These are phyloP conservation scores for Pardosa pseudoannulata DNA, from an alignment of 2,888 invertebrate genomes.

Conservation along the genomic window DNA sequence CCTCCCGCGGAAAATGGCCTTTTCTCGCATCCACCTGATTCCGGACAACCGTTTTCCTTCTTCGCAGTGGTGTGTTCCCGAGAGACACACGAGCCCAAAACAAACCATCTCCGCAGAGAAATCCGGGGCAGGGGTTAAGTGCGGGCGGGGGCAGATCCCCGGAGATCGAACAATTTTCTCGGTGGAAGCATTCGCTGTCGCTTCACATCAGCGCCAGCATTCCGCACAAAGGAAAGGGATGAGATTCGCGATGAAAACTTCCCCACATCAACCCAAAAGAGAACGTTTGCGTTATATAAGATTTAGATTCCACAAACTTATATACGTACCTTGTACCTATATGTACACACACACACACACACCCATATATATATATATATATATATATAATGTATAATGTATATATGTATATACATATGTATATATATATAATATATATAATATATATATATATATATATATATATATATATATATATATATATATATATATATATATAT, in stretches of 20 bases:
- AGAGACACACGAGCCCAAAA: neutral
- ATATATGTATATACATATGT: too few species aligned
- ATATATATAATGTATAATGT: too few species aligned
- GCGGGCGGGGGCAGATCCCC: neutral
- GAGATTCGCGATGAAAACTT: neutral
- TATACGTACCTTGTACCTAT: too few species aligned
- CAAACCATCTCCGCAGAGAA: slow-evolving; percentile 2
- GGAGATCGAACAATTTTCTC: slow-evolving; percentile 10
- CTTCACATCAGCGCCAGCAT: neutral
- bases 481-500: too few species aligned
- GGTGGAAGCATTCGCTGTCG: slow-evolving; percentile 8
- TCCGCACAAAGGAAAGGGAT: neutral
- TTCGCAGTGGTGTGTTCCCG: neutral
- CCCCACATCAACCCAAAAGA: too few species aligned
- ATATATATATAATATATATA: too few species aligned
- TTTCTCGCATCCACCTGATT: neutral
- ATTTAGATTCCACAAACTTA: too few species aligned
- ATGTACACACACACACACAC: too few species aligned
- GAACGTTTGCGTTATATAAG: too few species aligned
- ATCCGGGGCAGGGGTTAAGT: slow-evolving; percentile 1
- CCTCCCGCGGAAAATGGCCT: neutral
- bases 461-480: too few species aligned
- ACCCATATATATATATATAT: too few species aligned
- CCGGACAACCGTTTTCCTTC: neutral
- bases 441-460: too few species aligned